Evolutionary conservation across 2,797 vertebrate genomes (phyloP).

Genomic region (Ciconia nigra): DNA sequence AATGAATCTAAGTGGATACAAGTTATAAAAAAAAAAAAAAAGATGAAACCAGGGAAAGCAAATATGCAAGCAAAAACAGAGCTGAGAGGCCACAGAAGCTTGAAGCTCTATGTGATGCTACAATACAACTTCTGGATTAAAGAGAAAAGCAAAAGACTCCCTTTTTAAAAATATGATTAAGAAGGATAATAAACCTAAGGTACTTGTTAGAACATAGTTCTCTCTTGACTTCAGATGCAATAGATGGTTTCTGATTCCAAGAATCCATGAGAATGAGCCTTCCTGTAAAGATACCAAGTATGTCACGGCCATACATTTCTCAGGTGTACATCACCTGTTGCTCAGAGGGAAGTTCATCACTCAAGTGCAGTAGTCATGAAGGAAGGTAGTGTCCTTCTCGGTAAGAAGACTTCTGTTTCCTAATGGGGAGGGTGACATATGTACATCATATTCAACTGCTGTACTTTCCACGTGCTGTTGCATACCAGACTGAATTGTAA

Average conservation of each 20-base stretch:
- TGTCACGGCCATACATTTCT: background rate
- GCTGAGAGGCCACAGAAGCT: background rate
- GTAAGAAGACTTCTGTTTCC: background rate
- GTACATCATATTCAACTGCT: background rate
- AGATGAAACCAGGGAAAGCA: background rate
- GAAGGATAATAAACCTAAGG: background rate
- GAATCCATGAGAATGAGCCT: background rate
- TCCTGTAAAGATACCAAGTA: background rate
- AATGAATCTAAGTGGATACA: background rate
- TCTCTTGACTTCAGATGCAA: background rate
- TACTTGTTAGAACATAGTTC: background rate
- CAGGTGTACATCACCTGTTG: background rate
- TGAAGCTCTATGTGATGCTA: background rate
- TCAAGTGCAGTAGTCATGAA: background rate
- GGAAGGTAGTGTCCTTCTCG: background rate
- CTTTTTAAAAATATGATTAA: background rate
- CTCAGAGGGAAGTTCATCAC: background rate
- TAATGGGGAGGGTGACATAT: background rate
- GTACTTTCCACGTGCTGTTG: background rate
- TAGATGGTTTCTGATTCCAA: background rate
- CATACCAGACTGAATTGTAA: background rate
- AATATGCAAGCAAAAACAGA: background rate
- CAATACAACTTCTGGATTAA: background rate
- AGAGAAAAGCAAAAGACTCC: background rate
- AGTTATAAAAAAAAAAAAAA: background rate